A percentile compares a stretch with the other conserved stretches of the same genome.
These are phyloP conservation scores for Metallyticus violacea DNA, from an alignment of 2,888 invertebrate species.

Conservation along the genomic window DNA sequence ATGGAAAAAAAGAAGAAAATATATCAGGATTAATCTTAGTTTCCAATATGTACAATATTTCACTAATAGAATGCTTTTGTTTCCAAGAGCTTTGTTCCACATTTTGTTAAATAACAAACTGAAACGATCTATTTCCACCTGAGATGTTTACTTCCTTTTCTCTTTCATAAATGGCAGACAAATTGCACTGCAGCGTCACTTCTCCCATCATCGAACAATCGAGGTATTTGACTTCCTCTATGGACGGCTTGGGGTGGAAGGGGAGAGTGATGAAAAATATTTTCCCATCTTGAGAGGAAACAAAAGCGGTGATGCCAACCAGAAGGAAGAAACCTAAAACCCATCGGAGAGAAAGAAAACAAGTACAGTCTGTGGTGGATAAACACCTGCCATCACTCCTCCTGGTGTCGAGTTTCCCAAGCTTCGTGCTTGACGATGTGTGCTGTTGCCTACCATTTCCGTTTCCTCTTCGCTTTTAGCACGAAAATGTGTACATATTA, in stretches of 20 bases:
- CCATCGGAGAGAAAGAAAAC: not conserved
- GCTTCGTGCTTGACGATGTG: too few relatives aligned
- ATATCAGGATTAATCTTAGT: too few relatives aligned
- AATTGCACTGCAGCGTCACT: too few relatives aligned
- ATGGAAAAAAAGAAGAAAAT: too few relatives aligned
- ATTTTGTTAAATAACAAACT: too few relatives aligned
- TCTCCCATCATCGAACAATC: not conserved
- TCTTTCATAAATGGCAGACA: too few relatives aligned
- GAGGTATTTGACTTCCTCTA: not conserved
- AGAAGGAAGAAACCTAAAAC: not conserved
- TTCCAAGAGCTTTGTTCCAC: too few relatives aligned
- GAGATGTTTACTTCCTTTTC: too few relatives aligned
- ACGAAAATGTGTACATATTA: not conserved
- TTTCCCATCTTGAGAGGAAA: not conserved
- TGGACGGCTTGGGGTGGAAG: not conserved
- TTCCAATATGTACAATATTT: too few relatives aligned
- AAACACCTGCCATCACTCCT: not conserved
- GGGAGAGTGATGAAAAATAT: not conserved
- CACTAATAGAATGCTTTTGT: too few relatives aligned
- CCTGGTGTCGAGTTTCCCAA: not conserved
- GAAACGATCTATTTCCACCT: too few relatives aligned
- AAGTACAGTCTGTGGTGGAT: not conserved
- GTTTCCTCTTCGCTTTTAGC: not conserved
- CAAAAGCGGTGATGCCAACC: not conserved
- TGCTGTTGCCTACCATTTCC: not conserved